A percentile compares a stretch with the other conserved stretches of the same genome.
Conservation (phyloP, 64 coral and sea anemone genomes). For the Pachyseris speciosa region DNA sequence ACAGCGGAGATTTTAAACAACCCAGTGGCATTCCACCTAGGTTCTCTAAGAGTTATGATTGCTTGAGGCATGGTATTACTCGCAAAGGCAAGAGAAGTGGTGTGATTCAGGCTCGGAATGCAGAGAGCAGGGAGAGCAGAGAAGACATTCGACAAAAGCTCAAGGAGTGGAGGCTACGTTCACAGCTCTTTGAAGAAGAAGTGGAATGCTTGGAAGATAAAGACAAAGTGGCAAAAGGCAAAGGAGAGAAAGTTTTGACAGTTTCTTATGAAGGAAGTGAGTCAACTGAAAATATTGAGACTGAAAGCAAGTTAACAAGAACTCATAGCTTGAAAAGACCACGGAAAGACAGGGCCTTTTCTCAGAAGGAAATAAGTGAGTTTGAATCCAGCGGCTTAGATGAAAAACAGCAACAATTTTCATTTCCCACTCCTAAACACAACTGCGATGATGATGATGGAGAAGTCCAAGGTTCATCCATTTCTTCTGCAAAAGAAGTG, state of each 20-base stretch:
- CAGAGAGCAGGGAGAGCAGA: background rate
- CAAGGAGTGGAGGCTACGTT: slow-evolving; percentile 10
- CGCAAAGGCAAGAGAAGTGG: background rate
- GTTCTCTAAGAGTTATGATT: slow-evolving; percentile 35
- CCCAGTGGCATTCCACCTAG: background rate
- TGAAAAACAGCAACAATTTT: background rate
- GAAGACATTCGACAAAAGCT: slow-evolving; percentile 31
- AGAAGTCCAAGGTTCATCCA: background rate
- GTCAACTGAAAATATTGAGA: slow-evolving; percentile 59
- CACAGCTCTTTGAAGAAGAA: slow-evolving; percentile 65
- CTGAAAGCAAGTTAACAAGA: slow-evolving; percentile 29
- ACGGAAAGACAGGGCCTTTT: slow-evolving; percentile 24
- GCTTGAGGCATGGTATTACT: slow-evolving; percentile 5
- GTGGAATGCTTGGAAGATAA: slow-evolving; percentile 52
- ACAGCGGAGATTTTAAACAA: background rate
- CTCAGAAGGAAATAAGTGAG: slow-evolving; percentile 1
- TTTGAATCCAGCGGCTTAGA: background rate
- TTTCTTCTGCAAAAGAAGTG: background rate
- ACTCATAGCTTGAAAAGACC: slow-evolving; percentile 49
- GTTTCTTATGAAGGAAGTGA: slow-evolving; percentile 65
- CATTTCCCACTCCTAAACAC: background rate
- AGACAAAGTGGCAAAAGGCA: background rate
- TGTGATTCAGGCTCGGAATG: background rate
- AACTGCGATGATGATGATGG: background rate
- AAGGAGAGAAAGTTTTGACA: background rate